Conservation (phyloP, 2,113 vertebrate species). For the Pungitius pungitius region DNA sequence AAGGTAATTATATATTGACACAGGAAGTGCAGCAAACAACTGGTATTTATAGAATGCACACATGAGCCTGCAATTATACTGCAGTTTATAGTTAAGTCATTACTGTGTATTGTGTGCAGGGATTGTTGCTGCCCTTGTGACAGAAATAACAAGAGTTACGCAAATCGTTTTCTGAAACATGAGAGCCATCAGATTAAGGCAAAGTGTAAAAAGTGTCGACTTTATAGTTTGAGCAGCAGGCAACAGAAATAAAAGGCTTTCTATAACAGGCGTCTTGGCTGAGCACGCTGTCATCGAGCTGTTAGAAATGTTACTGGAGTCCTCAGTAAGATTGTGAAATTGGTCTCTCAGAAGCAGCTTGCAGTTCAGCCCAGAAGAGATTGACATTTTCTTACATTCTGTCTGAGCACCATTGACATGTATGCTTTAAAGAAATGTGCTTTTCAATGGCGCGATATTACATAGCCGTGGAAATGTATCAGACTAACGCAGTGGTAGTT, state of each 20-base stretch:
- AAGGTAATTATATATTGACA: conserved; percentile 52
- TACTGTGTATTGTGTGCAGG: not conserved
- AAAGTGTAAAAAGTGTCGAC: not conserved
- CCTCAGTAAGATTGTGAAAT: conserved; percentile 45
- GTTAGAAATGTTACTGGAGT: conserved; percentile 42
- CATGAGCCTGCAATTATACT: conserved; percentile 27
- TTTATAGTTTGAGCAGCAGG: conserved; percentile 1
- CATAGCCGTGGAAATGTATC: conserved; percentile 30
- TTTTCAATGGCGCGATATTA: conserved; percentile 14
- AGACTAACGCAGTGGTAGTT: conserved; percentile 7
- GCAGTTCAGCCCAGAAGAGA: conserved; percentile 32
- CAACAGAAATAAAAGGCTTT: conserved; percentile 35
- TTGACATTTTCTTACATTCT: conserved; percentile 49
- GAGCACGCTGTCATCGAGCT: conserved; percentile 46
- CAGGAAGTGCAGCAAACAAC: conserved; percentile 19
- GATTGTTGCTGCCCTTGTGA: not conserved
- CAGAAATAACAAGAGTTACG: not conserved
- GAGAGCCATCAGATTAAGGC: not conserved
- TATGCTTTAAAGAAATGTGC: conserved; percentile 23
- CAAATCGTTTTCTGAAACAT: not conserved
- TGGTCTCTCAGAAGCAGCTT: conserved; percentile 42
- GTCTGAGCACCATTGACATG: conserved; percentile 27
- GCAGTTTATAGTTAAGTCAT: conserved; percentile 9
- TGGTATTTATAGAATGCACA: conserved; percentile 30
- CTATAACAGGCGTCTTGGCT: conserved; percentile 12